Percentiles rank a stretch among this genome's conserved stretches.
Evolutionary conservation across 2,797 vertebrate genomes (phyloP).

Genomic region (Platalea minor): DNA sequence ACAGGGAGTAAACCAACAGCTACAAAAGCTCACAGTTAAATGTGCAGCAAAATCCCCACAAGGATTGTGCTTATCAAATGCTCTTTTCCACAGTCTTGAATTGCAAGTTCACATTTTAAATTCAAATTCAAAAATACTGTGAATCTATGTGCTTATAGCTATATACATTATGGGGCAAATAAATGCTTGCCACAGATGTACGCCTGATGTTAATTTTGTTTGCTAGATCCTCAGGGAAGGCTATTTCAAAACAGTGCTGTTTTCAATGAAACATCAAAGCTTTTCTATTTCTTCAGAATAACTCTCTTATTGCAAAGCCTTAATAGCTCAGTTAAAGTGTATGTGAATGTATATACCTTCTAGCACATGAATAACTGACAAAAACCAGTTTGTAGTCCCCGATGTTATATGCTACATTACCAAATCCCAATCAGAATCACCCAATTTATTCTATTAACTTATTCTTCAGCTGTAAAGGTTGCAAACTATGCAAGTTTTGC

Average conservation of each 20-base stretch:
- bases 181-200: neutral
- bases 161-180: neutral
- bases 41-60: neutral
- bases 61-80: neutral
- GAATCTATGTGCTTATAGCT: neutral
- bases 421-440: neutral
- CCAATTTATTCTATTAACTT: neutral
- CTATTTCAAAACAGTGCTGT: neutral
- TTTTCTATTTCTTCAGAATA: neutral
- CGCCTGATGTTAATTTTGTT: conserved; percentile 14
- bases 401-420: neutral
- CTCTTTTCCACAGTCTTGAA: neutral
- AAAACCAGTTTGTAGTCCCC: neutral
- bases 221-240: neutral
- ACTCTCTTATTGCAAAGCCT: neutral
- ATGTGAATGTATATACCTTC: neutral
- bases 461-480: neutral
- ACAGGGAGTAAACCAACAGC: neutral
- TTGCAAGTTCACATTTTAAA: neutral
- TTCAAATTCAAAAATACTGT: neutral
- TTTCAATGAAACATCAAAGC: conserved; percentile 9
- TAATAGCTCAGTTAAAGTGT: neutral
- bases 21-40: neutral
- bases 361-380: neutral
- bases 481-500: neutral